Evolutionary conservation across 2,888 invertebrate genomes (phyloP).

Genomic region (Oasisia sp.): DNA sequence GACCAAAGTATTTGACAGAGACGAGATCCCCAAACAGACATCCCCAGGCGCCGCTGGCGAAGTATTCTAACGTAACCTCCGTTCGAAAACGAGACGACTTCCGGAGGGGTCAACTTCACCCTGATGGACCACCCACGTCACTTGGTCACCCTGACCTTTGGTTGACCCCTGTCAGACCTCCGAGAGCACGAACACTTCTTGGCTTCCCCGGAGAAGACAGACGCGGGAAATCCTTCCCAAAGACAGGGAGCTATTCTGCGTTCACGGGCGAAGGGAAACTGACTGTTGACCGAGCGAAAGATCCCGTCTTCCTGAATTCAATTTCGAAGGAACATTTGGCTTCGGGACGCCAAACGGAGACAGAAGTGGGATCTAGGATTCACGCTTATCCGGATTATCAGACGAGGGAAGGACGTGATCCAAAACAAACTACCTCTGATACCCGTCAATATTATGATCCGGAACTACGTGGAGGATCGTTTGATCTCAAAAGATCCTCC

Average conservation of each 20-base stretch:
- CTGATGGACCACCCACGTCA: neutral
- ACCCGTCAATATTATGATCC: neutral
- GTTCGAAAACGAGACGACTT: neutral
- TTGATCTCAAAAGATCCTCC: neutral
- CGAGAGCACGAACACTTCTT: neutral
- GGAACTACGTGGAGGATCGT: neutral
- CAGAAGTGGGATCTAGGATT: too few relatives aligned
- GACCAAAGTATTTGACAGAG: neutral
- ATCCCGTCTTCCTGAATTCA: too few relatives aligned
- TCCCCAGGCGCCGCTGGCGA: neutral
- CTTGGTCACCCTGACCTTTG: neutral
- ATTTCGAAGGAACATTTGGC: too few relatives aligned
- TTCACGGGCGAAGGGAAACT: too few relatives aligned
- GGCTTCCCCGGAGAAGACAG: neutral
- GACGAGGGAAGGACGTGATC: too few relatives aligned
- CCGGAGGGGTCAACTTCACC: neutral
- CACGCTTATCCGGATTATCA: too few relatives aligned
- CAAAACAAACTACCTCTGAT: neutral
- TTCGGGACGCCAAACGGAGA: too few relatives aligned
- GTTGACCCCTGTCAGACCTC: neutral
- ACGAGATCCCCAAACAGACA: neutral
- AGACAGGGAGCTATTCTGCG: too few relatives aligned
- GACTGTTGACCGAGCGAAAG: too few relatives aligned
- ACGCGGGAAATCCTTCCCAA: neutral
- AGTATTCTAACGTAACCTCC: neutral